A percentile compares a stretch with the other conserved stretches of the same genome.
These are phyloP conservation scores for Pegoplata infirma DNA, from an alignment of 2,888 invertebrate species.

Conservation along the genomic window DNA sequence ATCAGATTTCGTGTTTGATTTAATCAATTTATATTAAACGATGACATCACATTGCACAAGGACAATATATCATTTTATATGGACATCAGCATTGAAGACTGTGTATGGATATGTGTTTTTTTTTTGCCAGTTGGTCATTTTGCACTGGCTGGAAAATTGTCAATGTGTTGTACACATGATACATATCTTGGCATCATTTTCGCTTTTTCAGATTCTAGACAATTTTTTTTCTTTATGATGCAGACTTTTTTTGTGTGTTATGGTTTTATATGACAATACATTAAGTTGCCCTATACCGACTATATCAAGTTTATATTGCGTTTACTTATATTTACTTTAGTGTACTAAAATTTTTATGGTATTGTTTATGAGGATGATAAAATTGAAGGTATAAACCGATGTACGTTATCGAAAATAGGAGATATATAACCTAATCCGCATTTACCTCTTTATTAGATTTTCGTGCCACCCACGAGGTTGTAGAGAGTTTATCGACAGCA, in stretches of 20 bases:
- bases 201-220: neutral
- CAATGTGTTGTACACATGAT: constrained; percentile 22
- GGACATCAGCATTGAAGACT: neutral
- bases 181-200: neutral
- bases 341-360: too few relatives aligned
- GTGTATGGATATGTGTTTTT: constrained; percentile 2
- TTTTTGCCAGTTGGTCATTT: constrained; percentile 32
- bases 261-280: constrained; percentile 54
- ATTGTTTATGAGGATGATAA: too few relatives aligned
- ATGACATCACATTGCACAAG: constrained; percentile 51
- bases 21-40: constrained; percentile 56
- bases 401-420: too few relatives aligned
- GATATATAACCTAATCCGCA: too few relatives aligned
- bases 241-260: neutral
- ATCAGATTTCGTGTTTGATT: constrained; percentile 52
- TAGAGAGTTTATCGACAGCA: too few relatives aligned
- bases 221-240: neutral
- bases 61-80: constrained; percentile 23
- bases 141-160: constrained; percentile 21
- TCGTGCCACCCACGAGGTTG: too few relatives aligned
- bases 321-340: too few relatives aligned
- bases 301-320: too few relatives aligned
- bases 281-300: constrained; percentile 34
- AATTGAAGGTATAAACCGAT: too few relatives aligned
- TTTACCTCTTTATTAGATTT: too few relatives aligned